Base-by-base conservation (phyloP, 2,797 vertebrate species). In the Sciaenops ocellatus region DNA sequence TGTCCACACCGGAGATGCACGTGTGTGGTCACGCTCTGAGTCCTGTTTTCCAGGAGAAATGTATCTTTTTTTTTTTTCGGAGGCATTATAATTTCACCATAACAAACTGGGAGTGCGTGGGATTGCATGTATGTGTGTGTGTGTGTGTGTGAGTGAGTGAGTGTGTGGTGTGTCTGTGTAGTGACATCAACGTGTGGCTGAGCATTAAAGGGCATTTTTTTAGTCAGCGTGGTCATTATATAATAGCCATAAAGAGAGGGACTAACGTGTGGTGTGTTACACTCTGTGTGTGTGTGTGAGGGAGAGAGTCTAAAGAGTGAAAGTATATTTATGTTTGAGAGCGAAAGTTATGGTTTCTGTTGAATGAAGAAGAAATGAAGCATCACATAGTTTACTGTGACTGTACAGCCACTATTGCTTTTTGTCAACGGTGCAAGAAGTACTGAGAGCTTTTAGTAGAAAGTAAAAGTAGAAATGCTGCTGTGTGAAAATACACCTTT, bases 1-100 rank as follows among this genome's bases (percentile, higher is more conserved):
- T 94, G 94, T 90, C 66, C 56, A 20, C 24, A 71, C 38, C 3
- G 70, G 69, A 64, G 62, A 41, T 48, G 70, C 93, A 93, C 93
- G 90, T 93, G 93, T 87, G 79, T 5, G 1, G 18, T 70, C 73
- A 76, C 69, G 48, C 50, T 51, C 76, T 16, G 22, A 57, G n/a
- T 64, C 52, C 57, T 47, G 8, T 34, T 85, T 78, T 56, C 38
- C 3, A 7, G 4, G 3, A 34, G 0, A 52, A 59, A 52, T 72
- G 67, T 1, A 41, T 3, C 1, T 0, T 56, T 41, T 69, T 28
- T 16, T 44, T 3, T 20, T 0, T 47, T n/a, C n/a, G n/a, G 0
- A 70, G 56, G 38, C 3, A 69, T 56, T 17, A 12, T 24, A 44
- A 16, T 28, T 69, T 34, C 18, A 71, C 15, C n/a, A 24, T 6